These are phyloP conservation scores for Caligus rogercresseyi DNA, from an alignment of 1,140 invertebrate species.

Conservation along the genomic window DNA sequence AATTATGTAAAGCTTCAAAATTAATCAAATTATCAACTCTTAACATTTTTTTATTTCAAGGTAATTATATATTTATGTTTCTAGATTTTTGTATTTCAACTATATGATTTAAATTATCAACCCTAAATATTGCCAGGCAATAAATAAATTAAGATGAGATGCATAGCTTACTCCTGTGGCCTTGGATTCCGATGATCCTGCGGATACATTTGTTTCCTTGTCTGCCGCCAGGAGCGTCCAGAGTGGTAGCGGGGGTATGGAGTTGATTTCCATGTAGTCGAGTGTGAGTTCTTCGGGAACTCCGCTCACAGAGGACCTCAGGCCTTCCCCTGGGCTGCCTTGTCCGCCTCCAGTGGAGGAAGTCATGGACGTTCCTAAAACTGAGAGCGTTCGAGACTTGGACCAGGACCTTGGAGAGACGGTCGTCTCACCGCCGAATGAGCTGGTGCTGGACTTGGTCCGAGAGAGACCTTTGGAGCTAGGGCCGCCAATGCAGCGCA, in stretches of 20 bases:
- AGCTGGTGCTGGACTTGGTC: conserved; percentile 14
- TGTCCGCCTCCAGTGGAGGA: not conserved
- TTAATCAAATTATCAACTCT: too few species aligned
- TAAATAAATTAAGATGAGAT: too few species aligned
- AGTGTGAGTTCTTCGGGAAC: conserved; percentile 63
- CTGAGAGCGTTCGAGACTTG: conserved; percentile 67
- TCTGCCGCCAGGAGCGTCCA: conserved; percentile 89
- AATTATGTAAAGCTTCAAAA: too few species aligned
- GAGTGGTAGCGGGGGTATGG: conserved; percentile 84
- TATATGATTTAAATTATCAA: too few species aligned
- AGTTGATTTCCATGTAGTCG: conserved; percentile 88
- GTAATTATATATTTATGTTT: too few species aligned
- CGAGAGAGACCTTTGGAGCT: conserved; percentile 15
- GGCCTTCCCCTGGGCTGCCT: conserved; percentile 30
- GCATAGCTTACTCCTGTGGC: too few species aligned
- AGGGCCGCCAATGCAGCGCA: conserved; percentile 36
- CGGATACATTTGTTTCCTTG: conserved; percentile 38
- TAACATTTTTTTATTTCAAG: too few species aligned
- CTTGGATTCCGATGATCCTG: too few species aligned
- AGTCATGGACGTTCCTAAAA: conserved; percentile 32
- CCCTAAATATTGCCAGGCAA: too few species aligned
- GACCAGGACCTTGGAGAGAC: conserved; percentile 49
- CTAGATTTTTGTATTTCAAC: too few species aligned
- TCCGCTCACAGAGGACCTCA: conserved; percentile 40
- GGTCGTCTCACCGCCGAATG: conserved; percentile 32